Evolutionary conservation across 2,888 invertebrate genomes (phyloP).

Genomic region (Zygothrica quintamaculata): DNA sequence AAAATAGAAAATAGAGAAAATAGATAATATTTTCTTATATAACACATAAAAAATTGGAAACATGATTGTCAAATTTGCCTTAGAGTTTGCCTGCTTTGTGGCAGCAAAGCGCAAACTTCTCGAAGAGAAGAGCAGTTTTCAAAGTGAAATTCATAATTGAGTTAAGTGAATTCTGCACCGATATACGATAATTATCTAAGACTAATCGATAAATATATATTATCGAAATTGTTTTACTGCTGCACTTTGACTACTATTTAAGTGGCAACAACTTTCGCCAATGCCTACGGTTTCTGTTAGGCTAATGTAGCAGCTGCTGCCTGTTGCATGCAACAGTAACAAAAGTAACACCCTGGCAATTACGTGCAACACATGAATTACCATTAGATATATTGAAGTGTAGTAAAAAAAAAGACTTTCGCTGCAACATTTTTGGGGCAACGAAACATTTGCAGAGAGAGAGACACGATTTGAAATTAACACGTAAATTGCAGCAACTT

Average conservation of each 20-base stretch:
- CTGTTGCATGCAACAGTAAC: conserved; percentile 35
- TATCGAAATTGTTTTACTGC: conserved; percentile 22
- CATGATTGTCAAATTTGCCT: too few relatives aligned
- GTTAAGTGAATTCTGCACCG: too few relatives aligned
- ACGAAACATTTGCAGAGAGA: conserved; percentile 62
- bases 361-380: conserved; percentile 63
- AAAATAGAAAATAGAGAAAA: too few relatives aligned
- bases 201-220: conserved; percentile 7
- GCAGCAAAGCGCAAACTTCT: too few relatives aligned
- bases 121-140: too few relatives aligned
- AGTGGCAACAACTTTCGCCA: conserved; percentile 54
- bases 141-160: too few relatives aligned
- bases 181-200: background rate
- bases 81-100: too few relatives aligned
- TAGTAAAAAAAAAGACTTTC: conserved; percentile 74
- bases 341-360: conserved; percentile 48
- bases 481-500: conserved; percentile 75
- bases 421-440: conserved; percentile 35
- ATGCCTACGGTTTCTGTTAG: conserved; percentile 23
- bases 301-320: conserved; percentile 28
- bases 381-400: conserved; percentile 16
- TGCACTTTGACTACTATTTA: conserved; percentile 26
- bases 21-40: too few relatives aligned
- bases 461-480: conserved; percentile 75
- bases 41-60: too few relatives aligned